These are phyloP conservation scores for Protophormia terraenovae DNA, from an alignment of 2,888 invertebrate genomes.

Conservation along the genomic window DNA sequence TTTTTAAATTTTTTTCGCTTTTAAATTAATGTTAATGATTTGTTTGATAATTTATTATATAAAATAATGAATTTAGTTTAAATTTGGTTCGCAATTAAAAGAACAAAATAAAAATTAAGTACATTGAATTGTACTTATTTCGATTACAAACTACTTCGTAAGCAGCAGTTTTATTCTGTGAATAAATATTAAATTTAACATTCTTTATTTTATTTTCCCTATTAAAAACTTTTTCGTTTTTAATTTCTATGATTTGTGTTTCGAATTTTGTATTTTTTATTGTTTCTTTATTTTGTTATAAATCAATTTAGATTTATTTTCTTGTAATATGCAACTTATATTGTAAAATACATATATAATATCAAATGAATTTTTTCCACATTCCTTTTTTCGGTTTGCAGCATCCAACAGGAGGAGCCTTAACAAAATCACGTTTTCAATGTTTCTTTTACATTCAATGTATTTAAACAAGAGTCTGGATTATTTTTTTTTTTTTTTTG, in stretches of 20 bases:
- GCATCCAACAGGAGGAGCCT: neutral
- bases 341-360: slow-evolving; percentile 4
- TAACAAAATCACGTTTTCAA: slow-evolving; percentile 64
- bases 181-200: too few species aligned
- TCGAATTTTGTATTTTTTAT: neutral
- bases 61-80: too few species aligned
- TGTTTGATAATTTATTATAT: neutral
- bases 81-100: too few species aligned
- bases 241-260: too few species aligned
- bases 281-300: slow-evolving; percentile 24
- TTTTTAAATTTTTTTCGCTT: neutral
- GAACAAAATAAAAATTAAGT: too few species aligned
- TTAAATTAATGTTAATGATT: neutral
- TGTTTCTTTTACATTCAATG: slow-evolving; percentile 55
- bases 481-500: slow-evolving; percentile 43
- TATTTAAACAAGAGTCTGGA: slow-evolving; percentile 62
- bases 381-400: slow-evolving; percentile 1
- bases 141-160: too few species aligned
- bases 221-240: too few species aligned
- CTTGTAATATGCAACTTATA: slow-evolving; percentile 45
- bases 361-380: slow-evolving; percentile 25
- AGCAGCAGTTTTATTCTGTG: too few species aligned
- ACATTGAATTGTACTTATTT: too few species aligned
- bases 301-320: slow-evolving; percentile 63
- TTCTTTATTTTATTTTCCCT: too few species aligned